A percentile compares a stretch with the other conserved stretches of the same genome.
These are phyloP conservation scores for Synanthedon formicaeformis DNA, from an alignment of 2,888 invertebrate genomes.

Conservation along the genomic window DNA sequence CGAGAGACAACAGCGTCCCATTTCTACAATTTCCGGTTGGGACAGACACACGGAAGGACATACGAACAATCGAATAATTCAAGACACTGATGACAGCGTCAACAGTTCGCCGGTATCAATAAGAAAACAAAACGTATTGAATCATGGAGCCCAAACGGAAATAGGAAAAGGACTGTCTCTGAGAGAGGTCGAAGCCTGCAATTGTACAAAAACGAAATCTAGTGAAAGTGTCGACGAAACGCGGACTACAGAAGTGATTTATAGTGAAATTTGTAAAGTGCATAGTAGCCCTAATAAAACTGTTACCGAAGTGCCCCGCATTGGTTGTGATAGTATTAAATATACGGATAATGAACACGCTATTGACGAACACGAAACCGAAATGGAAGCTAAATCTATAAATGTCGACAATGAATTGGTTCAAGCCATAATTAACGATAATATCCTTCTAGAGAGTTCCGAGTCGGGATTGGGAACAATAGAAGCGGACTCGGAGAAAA, in stretches of 20 bases:
- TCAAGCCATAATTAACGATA: conserved; percentile 41
- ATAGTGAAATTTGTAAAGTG: conserved; percentile 76
- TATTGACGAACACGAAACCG: conserved; percentile 29
- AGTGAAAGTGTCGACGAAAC: conserved; percentile 22
- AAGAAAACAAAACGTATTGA: conserved; percentile 34
- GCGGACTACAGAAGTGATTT: conserved; percentile 55
- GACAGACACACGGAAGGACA: conserved; percentile 71
- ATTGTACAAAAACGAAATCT: conserved; percentile 27
- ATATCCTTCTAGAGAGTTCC: conserved; percentile 42
- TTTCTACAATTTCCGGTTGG: conserved; percentile 97
- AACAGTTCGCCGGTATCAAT: conserved; percentile 25
- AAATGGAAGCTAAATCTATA: conserved; percentile 20
- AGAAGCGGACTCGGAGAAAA: conserved; percentile 33
- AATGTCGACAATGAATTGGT: conserved; percentile 35
- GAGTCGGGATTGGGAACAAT: conserved; percentile 51
- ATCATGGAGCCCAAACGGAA: conserved; percentile 62
- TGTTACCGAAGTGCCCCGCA: conserved; percentile 26
- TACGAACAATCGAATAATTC: conserved; percentile 12
- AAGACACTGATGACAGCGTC: conserved; percentile 26
- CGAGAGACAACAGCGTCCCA: conserved; percentile 91
- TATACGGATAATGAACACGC: conserved; percentile 36
- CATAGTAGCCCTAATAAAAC: conserved; percentile 61
- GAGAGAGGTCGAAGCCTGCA: conserved; percentile 54
- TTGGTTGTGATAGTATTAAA: conserved; percentile 50
- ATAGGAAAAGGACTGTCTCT: conserved; percentile 55